Conservation (phyloP, 2,888 invertebrate species). For the Mythimna albipuncta region DNA sequence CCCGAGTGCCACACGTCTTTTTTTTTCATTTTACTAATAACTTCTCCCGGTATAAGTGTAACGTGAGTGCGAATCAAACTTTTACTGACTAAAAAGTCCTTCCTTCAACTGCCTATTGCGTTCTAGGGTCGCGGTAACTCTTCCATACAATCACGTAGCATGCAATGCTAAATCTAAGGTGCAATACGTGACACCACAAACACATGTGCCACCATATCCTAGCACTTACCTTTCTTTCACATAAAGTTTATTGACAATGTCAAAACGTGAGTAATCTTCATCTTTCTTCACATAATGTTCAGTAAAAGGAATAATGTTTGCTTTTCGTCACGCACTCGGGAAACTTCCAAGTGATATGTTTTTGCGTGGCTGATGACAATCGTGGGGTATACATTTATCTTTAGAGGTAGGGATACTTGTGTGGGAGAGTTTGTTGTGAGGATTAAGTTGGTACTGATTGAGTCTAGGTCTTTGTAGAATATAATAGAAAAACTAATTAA, state of each 20-base stretch:
- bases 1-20: too few species aligned
- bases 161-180: too few species aligned
- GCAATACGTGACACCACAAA: too few species aligned
- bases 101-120: too few species aligned
- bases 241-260: constrained; percentile 35
- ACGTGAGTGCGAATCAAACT: too few species aligned
- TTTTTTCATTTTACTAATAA: too few species aligned
- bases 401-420: not conserved
- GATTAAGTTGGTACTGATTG: not conserved
- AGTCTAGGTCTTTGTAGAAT: not conserved
- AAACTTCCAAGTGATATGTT: constrained; percentile 41
- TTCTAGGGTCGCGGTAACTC: too few species aligned
- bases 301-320: constrained; percentile 47
- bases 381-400: not conserved
- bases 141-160: too few species aligned
- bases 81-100: too few species aligned
- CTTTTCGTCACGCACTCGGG: constrained; percentile 40
- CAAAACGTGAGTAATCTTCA: constrained; percentile 62
- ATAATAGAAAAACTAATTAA: not conserved
- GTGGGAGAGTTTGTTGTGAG: not conserved
- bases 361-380: constrained; percentile 16
- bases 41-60: too few species aligned
- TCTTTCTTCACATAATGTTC: constrained; percentile 37
- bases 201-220: too few species aligned
- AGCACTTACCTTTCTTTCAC: constrained; percentile 27